Base-by-base conservation (phyloP, 2,888 invertebrate species). In the Phengaris alcon region DNA sequence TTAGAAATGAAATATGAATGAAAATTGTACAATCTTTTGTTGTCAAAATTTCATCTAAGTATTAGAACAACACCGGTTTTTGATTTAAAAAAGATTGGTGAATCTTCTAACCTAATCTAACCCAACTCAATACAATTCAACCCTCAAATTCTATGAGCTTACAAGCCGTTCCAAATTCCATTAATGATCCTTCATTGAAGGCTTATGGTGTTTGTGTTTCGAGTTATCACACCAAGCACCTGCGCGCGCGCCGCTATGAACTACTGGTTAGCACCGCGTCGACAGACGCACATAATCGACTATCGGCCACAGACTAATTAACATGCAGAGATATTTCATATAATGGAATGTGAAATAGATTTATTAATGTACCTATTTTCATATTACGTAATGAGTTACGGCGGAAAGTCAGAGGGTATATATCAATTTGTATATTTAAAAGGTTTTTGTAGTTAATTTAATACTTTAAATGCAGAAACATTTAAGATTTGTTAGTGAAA, bases 221-320 rank as follows among this genome's bases (percentile, higher is more conserved):
- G 35, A 22, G 51, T 72, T 72, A 57, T 70, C 48, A 22, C 57
- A 51, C 44, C 83, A 83, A 83, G 84, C 87, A 88, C 84, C 88
- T 88, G 88, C 84, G 82, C 46, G 46, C 57, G 79, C 81, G 82
- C 81, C 84, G 83, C 85, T 81, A 85, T 84, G 82, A 79, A 81
- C 84, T 74, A 68, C 81, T 87, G 83, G 82, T 90, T 90, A 90
- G 85, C 89, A 88, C 88, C 84, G 85, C 82, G 83, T 84, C 84
- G 86, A 88, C 81, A 44, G 83, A 85, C 86, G 88, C 87, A 90
- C 80, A 84, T 78, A 79, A 82, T 82, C 79, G 77, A 79, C 76
- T 76, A n/a, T 75, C 55, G 44, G 57, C 6, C 73, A 75, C 73
- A 79, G 79, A 76, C 35, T 74, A 76, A 54, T 74, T 22, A 70